phyloP scores from a whole-genome alignment of 2,797 vertebrate species.

The Periparus ater region DNA sequence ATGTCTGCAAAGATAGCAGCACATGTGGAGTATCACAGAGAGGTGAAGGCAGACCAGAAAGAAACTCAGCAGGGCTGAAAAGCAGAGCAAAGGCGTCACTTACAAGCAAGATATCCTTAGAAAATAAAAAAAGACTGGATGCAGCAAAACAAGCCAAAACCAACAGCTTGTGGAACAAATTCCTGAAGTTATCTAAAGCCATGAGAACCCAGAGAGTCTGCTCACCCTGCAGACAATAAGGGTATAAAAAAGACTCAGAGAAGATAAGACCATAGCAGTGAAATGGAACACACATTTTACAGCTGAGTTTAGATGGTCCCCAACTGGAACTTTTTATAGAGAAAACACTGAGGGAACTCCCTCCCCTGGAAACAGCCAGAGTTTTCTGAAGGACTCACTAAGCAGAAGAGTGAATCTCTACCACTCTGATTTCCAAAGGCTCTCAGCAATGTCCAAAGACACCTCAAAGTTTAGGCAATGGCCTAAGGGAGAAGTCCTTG shows the following conservation, averaged over 20 bases:
- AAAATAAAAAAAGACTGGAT: not conserved
- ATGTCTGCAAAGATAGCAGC: slow-evolving; percentile 36
- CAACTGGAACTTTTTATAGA: not conserved
- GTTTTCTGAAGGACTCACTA: not conserved
- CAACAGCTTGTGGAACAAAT: slow-evolving; percentile 57
- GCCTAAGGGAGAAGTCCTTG: not conserved
- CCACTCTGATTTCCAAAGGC: not conserved
- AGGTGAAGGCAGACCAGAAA: not conserved
- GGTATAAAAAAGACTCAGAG: not conserved
- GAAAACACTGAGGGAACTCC: not conserved
- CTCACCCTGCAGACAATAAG: not conserved
- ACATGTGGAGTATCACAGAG: not conserved
- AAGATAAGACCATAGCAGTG: not conserved
- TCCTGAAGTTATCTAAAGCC: slow-evolving; percentile 42
- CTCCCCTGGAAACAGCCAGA: not conserved
- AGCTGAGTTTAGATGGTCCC: not conserved
- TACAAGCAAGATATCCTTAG: not conserved
- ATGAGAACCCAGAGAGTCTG: not conserved
- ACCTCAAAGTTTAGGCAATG: not conserved
- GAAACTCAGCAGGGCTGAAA: not conserved
- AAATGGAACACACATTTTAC: not conserved
- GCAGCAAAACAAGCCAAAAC: slow-evolving; percentile 14
- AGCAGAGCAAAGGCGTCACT: not conserved
- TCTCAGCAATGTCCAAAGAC: not conserved
- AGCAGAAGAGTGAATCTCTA: not conserved